Conservation (phyloP, 1,140 invertebrate genomes). For the Chionoecetes opilio region DNA sequence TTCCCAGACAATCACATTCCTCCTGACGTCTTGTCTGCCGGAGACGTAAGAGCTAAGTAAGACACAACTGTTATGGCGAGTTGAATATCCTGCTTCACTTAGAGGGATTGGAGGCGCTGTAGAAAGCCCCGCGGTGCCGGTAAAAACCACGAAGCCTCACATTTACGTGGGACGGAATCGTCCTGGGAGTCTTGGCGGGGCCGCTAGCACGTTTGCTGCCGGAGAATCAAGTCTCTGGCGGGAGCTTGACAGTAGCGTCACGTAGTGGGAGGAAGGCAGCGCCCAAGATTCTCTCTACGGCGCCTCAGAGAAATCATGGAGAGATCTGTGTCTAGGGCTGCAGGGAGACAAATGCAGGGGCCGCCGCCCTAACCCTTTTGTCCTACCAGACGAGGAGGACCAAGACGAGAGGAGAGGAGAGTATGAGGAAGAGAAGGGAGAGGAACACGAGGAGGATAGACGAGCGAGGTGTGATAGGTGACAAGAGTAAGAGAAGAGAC, state of each 20-base stretch:
- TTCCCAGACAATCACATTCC: slow-evolving; percentile 7
- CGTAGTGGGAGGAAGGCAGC: background rate
- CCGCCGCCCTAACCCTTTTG: background rate
- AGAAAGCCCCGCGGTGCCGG: background rate
- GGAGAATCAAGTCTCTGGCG: slow-evolving; percentile 6
- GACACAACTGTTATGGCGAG: slow-evolving; percentile 25
- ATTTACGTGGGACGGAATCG: background rate
- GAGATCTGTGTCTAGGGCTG: slow-evolving; percentile 25
- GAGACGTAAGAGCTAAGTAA: slow-evolving; percentile 19
- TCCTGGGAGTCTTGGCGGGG: background rate
- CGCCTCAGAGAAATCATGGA: slow-evolving; percentile 7
- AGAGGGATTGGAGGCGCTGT: slow-evolving; percentile 1
- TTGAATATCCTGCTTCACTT: slow-evolving; percentile 29
- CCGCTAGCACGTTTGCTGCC: slow-evolving; percentile 13
- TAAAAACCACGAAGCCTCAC: background rate
- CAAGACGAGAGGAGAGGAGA: background rate
- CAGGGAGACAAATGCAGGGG: slow-evolving; percentile 6
- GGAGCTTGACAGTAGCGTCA: slow-evolving; percentile 17
- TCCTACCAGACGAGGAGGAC: background rate
- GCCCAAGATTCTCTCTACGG: slow-evolving; percentile 8
- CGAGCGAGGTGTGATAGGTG: background rate
- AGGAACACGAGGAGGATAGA: background rate
- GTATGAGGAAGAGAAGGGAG: background rate
- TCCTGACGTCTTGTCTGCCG: background rate
- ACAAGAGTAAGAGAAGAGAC: background rate